phyloP scores from a whole-genome alignment of 2,888 invertebrate genomes.

The Emmelina monodactyla region DNA sequence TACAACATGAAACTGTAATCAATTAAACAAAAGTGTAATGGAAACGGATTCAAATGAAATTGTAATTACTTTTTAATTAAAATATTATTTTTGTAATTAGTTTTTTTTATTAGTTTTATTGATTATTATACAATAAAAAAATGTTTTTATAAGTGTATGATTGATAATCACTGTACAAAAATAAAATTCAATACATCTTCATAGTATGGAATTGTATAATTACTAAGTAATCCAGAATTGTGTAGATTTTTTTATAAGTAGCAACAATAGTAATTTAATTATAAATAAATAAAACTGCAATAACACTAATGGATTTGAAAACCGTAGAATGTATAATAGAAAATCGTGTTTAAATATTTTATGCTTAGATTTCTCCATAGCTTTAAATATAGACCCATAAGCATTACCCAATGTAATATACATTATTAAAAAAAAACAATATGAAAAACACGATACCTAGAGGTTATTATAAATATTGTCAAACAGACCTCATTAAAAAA shows the following conservation, averaged over 20 bases:
- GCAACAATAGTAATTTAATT: constrained; percentile 28
- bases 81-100: no score
- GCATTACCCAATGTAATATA: no score
- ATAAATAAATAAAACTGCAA: constrained; percentile 45
- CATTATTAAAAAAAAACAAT: no score
- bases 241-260: constrained; percentile 29
- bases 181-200: constrained; percentile 9
- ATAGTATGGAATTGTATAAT: constrained; percentile 32
- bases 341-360: constrained; percentile 18
- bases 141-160: neutral
- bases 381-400: constrained; percentile 23
- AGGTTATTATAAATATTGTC: no score
- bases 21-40: no score
- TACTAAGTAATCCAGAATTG: constrained; percentile 16
- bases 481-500: no score
- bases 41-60: no score
- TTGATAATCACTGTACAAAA: neutral
- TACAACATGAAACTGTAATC: no score
- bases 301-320: constrained; percentile 61
- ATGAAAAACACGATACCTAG: no score
- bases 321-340: constrained; percentile 13
- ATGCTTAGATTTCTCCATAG: constrained; percentile 28
- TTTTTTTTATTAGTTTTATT: no score
- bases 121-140: neutral
- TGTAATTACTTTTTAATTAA: no score